A percentile compares a stretch with the other conserved stretches of the same genome.
Conservation (phyloP, 2,888 invertebrate genomes). For the Eulithis testata region DNA sequence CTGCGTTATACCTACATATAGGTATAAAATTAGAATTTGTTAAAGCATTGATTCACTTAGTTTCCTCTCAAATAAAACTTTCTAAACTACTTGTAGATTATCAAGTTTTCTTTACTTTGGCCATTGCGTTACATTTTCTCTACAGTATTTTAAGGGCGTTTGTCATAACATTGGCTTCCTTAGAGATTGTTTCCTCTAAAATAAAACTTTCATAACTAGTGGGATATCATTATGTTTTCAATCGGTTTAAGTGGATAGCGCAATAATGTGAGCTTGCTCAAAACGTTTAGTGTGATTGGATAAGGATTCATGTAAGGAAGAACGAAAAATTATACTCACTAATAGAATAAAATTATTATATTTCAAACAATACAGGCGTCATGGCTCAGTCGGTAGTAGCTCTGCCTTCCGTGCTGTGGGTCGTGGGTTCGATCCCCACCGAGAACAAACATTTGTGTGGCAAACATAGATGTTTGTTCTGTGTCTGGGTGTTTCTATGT, state of each 20-base stretch:
- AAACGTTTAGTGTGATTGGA: slow-evolving; percentile 1
- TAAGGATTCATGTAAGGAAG: neutral
- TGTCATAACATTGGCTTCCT: slow-evolving; percentile 40
- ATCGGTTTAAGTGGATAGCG: slow-evolving; percentile 34
- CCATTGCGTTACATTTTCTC: slow-evolving; percentile 30
- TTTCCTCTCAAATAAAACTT: slow-evolving; percentile 12
- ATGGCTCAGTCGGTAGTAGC: no score
- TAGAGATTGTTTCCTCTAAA: slow-evolving; percentile 36
- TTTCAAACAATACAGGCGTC: neutral
- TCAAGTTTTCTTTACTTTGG: slow-evolving; percentile 28
- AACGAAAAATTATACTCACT: neutral
- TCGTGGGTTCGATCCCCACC: no score
- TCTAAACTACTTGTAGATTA: no score
- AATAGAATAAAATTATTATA: neutral
- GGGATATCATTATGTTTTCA: slow-evolving; percentile 34
- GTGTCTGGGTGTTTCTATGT: no score
- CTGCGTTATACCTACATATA: no score
- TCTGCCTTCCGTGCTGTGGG: no score
- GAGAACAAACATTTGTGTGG: no score
- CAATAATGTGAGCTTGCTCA: slow-evolving; percentile 23
- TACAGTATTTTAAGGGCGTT: slow-evolving; percentile 36
- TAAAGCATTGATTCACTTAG: no score
- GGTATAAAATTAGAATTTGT: no score
- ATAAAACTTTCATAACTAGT: slow-evolving; percentile 38
- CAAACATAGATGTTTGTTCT: no score